These are phyloP conservation scores for Menura novaehollandiae DNA, from an alignment of 2,113 vertebrate species.

Conservation along the genomic window DNA sequence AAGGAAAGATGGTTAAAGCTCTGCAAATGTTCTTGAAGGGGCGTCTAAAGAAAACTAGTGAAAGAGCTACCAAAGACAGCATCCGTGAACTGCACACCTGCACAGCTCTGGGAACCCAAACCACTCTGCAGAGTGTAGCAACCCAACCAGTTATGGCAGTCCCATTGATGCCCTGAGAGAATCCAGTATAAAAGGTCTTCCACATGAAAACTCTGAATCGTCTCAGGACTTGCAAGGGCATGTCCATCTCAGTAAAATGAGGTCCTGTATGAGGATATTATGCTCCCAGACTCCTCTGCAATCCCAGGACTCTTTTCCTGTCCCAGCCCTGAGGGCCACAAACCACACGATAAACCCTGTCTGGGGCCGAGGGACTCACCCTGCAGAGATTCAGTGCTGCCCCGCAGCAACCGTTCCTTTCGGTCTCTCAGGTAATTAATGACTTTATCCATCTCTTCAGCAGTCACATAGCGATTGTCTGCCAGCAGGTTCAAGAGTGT, in stretches of 20 bases:
- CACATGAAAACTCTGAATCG: not conserved
- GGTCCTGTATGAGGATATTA: not conserved
- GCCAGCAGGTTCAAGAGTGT: constrained; percentile 78
- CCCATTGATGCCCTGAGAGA: not conserved
- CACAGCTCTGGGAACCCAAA: not conserved
- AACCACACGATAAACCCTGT: not conserved
- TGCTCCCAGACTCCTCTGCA: not conserved
- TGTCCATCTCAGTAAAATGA: fast-evolving
- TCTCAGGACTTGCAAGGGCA: not conserved
- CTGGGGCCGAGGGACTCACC: constrained; percentile 72
- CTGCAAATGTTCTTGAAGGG: not conserved
- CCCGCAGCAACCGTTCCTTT: constrained; percentile 82
- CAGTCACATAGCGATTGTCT: constrained; percentile 86
- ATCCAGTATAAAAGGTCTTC: not conserved
- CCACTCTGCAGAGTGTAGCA: not conserved
- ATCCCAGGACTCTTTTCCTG: not conserved
- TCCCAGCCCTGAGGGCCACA: not conserved
- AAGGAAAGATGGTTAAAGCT: constrained; percentile 30
- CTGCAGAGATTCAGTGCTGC: constrained; percentile 75
- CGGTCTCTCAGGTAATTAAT: constrained; percentile 90
- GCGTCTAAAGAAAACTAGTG: not conserved
- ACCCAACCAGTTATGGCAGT: not conserved
- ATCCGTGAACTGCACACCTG: not conserved
- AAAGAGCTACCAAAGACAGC: not conserved
- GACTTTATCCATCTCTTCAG: constrained; percentile 88